Evolutionary conservation across 2,113 vertebrate species (phyloP).

Genomic region (Neotoma lepida): DNA sequence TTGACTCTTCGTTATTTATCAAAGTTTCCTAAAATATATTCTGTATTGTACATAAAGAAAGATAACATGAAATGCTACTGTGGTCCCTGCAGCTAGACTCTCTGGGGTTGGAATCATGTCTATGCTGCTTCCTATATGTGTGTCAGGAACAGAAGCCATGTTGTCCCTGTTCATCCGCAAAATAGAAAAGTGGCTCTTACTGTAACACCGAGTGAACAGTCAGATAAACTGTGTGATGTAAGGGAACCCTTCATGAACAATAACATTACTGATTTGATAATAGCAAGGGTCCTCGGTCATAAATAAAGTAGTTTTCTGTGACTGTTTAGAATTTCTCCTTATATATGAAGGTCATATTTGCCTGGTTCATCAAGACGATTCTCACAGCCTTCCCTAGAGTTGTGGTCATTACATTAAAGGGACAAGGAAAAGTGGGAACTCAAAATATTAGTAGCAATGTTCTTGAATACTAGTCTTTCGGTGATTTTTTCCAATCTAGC

Average conservation of each 20-base stretch:
- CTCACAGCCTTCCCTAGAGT: neutral
- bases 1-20: neutral
- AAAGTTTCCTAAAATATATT: neutral
- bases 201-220: neutral
- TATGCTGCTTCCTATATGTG: neutral
- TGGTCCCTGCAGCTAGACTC: neutral
- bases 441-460: neutral
- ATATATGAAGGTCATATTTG: neutral
- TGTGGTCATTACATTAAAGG: neutral
- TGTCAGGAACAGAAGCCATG: neutral
- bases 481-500: neutral
- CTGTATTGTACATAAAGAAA: neutral
- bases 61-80: neutral
- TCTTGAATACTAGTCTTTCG: neutral
- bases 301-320: constrained; percentile 1
- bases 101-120: neutral
- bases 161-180: too few species aligned
- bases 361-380: neutral
- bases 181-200: neutral
- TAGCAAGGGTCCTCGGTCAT: neutral
- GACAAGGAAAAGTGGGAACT: neutral
- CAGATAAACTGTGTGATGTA: neutral
- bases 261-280: neutral
- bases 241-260: neutral
- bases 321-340: neutral